Base-by-base conservation (phyloP, 2,113 vertebrate species). In the Carassius auratus region DNA sequence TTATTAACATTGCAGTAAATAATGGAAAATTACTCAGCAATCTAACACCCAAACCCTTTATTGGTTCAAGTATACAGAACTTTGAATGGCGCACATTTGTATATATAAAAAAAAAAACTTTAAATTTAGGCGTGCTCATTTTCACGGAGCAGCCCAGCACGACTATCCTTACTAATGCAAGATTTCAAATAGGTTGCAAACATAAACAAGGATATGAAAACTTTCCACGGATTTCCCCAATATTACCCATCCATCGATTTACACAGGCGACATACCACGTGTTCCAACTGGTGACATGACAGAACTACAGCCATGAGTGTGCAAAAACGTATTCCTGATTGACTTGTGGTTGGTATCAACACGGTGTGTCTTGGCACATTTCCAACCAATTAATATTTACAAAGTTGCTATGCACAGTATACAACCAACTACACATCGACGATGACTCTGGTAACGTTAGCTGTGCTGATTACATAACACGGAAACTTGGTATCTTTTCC, bases 1-100 rank as follows among this genome's bases (percentile, higher is more conserved):
- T 97, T 96, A 98, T 94, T 94, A 90, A 98, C 97, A 97, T 95
- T 97, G 95, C 96, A 97, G 94, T 85, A 86, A 92, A 86, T 86
- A 88, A 88, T 90, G 66, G 17, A 79, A 83, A 79, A 48, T 85
- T 95, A 95, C 94, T 96, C 92, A 90, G 86, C 93, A 95, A 94
- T 96, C 91, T 93, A 89, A 89, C 62, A 86, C 78, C 91, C 91
- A 90, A 87, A 48, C 84, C 88, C 75, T 87, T 90, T 87, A 91
- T 86, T 89, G 19, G n/a, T 84, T 80, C 86, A 73, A 48, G 81
- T 79, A 89, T 45, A 89, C 55, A 89, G 69, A n/a, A 83, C 85
- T 21, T 75, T 19, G 52, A 83, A 82, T 52, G 64, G 74, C 62
- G 71, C 77, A 84, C 82, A 82, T 83, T 81, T 81, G 26, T 26